Percentiles rank a stretch among this genome's conserved stretches.
Evolutionary conservation across 2,113 vertebrate species (phyloP).

Genomic region (Rhizomys pruinosus): DNA sequence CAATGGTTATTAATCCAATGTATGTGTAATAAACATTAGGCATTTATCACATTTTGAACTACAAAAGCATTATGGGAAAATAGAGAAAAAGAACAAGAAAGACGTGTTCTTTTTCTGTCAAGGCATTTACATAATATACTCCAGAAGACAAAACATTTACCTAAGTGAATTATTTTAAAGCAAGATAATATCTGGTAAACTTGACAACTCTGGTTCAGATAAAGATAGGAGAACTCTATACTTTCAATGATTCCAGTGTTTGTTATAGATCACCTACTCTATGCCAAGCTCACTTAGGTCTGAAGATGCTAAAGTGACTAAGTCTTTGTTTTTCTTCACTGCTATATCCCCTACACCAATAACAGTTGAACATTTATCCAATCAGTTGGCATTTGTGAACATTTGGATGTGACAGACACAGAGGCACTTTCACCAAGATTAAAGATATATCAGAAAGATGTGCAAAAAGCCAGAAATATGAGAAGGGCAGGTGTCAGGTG

Average conservation of each 20-base stretch:
- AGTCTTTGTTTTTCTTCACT: constrained; percentile 2
- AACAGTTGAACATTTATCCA: background rate
- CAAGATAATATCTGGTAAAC: background rate
- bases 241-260: background rate
- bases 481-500: background rate
- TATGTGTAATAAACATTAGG: background rate
- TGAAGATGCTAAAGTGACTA: background rate
- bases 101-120: background rate
- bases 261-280: background rate
- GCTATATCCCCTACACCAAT: background rate
- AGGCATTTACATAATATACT: background rate
- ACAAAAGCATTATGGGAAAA: background rate
- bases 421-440: background rate
- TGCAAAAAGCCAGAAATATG: background rate
- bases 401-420: background rate
- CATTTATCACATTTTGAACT: background rate
- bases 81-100: background rate
- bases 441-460: background rate
- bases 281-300: background rate
- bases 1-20: background rate
- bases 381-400: background rate
- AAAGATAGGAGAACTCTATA: background rate
- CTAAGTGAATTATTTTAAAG: constrained; percentile 19
- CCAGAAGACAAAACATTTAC: background rate
- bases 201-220: background rate